Conservation (phyloP, 1,140 invertebrate genomes). For the Drosophila sturtevanti region DNA sequence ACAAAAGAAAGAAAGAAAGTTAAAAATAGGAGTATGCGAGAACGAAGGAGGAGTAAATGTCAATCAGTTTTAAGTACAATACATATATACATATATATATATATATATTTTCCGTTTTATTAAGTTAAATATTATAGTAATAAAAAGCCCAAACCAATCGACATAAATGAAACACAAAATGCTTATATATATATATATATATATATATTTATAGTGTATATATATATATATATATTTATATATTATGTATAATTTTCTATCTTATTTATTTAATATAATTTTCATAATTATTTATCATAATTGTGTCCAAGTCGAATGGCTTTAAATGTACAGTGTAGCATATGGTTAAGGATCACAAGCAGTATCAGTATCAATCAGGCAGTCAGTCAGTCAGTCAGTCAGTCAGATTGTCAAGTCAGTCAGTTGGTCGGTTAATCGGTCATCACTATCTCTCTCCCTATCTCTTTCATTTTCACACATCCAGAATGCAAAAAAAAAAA, state of each 20-base stretch:
- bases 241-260: neutral
- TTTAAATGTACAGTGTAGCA: constrained; percentile 47
- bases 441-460: constrained; percentile 13
- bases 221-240: neutral
- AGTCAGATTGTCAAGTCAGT: constrained; percentile 23
- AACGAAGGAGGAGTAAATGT: neutral
- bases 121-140: constrained; percentile 23
- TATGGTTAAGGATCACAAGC: constrained; percentile 33
- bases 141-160: constrained; percentile 48
- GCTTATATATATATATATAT: neutral
- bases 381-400: neutral
- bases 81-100: constrained; percentile 14
- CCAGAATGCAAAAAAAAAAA: constrained; percentile 12
- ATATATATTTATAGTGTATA: neutral
- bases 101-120: constrained; percentile 22
- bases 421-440: constrained; percentile 2
- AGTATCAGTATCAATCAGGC: neutral
- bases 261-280: neutral
- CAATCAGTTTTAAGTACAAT: constrained; percentile 58
- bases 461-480: constrained; percentile 1
- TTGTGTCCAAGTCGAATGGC: neutral
- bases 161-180: constrained; percentile 28
- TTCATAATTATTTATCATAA: neutral
- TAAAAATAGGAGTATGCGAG: neutral
- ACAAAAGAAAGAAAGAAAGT: constrained; percentile 21